Base-by-base conservation (phyloP, 2,888 invertebrate species). In the Sipha maydis region DNA sequence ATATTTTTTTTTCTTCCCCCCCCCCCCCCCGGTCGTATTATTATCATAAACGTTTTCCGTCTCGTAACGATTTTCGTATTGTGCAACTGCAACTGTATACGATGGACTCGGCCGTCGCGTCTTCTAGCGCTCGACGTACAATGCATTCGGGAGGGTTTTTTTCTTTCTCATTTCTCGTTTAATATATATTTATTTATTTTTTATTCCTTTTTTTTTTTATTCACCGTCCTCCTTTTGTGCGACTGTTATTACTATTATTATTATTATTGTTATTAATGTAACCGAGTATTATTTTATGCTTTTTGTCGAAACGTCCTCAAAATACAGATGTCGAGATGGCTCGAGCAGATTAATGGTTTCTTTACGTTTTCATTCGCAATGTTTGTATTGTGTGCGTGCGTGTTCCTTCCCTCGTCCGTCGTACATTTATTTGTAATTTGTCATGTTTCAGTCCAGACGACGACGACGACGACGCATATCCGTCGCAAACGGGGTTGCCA, bases 251-350 rank as follows among this genome's bases (percentile, higher is more conserved):
- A 77, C 41, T 34, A 34, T 34, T 71, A 71, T 71, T 71, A 71
- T 71, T 75, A 76, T 76, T 76, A 76, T 76, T 84, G 75, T 41
- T 77, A 85, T 69, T 85, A 69, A 71, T 54, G 85, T 77, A 77
- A 85, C 85, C 69, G 85, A 78, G 71, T 85, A 85, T 85, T 85
- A 85, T 78, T 79, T 78, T 85, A 61, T 61, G 79, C 85, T 85
- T 77, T 85, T 85, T 78, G 77, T 85, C 85, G 78, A 85, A 85
- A 78, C n/a, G 85, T 71, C 67, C 69, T 79, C 78, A 34, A 78
- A 78, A 78, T 48, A 77, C 85, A 67, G 67, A 85, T 79, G 78
- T 85, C 85, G 54, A 85, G 85, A 85, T 85, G 77, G 48, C 69
- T 71, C 69, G 78, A 54, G 69, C 85, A 85, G 85, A 85, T 85